These are phyloP conservation scores for Alligator mississippiensis DNA, from an alignment of 2,113 vertebrate species.

Conservation along the genomic window DNA sequence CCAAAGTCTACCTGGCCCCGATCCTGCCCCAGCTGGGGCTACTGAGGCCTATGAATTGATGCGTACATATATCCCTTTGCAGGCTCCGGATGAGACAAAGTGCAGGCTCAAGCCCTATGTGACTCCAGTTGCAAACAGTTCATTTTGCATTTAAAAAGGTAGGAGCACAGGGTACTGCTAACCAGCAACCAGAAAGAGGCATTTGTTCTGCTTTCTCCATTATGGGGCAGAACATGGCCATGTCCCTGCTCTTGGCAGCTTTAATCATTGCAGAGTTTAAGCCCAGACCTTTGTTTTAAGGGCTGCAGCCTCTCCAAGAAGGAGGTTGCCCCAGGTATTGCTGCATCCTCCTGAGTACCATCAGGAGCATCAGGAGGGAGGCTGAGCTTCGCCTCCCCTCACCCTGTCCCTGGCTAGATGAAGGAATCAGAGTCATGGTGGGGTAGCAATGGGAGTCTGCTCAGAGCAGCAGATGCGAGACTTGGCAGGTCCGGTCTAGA, in stretches of 20 bases:
- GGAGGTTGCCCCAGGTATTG: neutral
- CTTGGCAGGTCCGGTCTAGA: neutral
- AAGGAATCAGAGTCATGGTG: neutral
- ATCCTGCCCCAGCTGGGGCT: neutral
- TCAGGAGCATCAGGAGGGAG: neutral
- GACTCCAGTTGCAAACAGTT: conserved; percentile 32
- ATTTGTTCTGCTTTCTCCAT: conserved; percentile 1
- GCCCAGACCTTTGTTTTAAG: neutral
- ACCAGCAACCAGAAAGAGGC: neutral
- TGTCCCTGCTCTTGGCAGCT: neutral
- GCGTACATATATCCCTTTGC: conserved; percentile 10
- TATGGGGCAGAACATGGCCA: neutral
- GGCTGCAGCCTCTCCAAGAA: neutral
- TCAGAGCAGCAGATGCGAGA: neutral
- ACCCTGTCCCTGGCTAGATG: neutral
- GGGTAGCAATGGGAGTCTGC: neutral
- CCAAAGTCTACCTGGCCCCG: rapidly evolving
- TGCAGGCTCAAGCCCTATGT: conserved; percentile 27
- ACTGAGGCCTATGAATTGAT: neutral
- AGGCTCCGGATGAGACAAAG: conserved; percentile 31
- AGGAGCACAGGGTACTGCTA: conserved; percentile 34
- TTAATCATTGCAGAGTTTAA: neutral
- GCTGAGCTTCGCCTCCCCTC: neutral
- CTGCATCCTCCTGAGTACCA: neutral
- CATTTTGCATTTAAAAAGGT: conserved; percentile 64